Evolutionary conservation across 2,888 invertebrate species (phyloP).

Genomic region (Azorinus chamasolen): DNA sequence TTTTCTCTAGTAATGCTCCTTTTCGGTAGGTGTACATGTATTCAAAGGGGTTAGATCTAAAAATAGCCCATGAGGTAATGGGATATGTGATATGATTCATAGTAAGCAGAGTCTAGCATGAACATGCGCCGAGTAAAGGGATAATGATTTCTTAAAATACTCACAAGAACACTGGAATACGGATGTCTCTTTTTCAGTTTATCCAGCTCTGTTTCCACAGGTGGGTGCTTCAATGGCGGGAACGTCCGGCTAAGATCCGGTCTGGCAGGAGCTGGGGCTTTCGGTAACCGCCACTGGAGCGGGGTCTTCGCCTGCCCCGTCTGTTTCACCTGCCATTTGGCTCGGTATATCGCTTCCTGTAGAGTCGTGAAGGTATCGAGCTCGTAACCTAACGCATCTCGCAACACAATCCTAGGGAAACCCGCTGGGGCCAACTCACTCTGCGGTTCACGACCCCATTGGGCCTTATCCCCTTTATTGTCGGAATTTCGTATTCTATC

Average conservation of each 20-base stretch:
- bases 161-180: no score
- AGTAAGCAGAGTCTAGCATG: no score
- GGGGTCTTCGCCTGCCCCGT: slow-evolving; percentile 64
- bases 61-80: no score
- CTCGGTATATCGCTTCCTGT: slow-evolving; percentile 81
- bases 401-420: slow-evolving; percentile 72
- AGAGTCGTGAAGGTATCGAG: slow-evolving; percentile 81
- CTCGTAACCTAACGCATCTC: slow-evolving; percentile 70
- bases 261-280: slow-evolving; percentile 80
- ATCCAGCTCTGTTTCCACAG: background rate
- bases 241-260: slow-evolving; percentile 79
- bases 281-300: slow-evolving; percentile 83
- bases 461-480: background rate
- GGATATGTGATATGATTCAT: no score
- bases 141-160: no score
- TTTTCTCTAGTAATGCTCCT: no score
- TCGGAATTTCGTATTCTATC: slow-evolving; percentile 35
- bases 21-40: no score
- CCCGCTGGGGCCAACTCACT: slow-evolving; percentile 2
- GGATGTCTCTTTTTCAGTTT: no score
- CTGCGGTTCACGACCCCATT: background rate
- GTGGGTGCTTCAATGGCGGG: slow-evolving; percentile 57
- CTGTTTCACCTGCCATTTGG: slow-evolving; percentile 66
- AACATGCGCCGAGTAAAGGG: no score
- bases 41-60: no score